A percentile compares a stretch with the other conserved stretches of the same genome.
Conservation (phyloP, 2,113 vertebrate species). For the Hypanus sabinus region DNA sequence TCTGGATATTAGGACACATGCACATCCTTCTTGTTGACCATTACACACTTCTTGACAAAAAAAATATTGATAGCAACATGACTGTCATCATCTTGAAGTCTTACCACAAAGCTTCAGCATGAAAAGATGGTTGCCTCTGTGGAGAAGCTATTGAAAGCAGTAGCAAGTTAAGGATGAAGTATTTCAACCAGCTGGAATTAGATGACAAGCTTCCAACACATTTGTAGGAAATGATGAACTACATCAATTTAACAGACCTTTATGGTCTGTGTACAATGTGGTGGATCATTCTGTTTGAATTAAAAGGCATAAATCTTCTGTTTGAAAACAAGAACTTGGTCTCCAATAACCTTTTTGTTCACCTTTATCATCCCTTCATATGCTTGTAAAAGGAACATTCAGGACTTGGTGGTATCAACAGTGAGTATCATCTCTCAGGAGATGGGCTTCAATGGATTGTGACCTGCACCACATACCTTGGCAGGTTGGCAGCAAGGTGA, state of each 20-base stretch:
- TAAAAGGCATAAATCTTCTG: neutral
- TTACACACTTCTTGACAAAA: no score
- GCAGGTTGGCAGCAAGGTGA: neutral
- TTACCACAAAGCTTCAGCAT: no score
- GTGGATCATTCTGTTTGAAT: slow-evolving; percentile 9
- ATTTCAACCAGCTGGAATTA: neutral
- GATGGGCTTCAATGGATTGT: neutral
- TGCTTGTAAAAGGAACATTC: neutral
- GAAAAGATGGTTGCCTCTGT: neutral
- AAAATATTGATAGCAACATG: no score
- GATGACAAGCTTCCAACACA: neutral
- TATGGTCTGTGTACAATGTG: neutral
- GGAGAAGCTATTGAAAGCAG: neutral
- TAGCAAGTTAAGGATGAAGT: neutral
- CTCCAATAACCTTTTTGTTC: neutral
- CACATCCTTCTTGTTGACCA: no score
- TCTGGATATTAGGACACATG: no score
- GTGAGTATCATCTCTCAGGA: neutral
- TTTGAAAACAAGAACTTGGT: neutral
- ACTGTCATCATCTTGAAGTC: no score
- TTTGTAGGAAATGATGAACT: neutral
- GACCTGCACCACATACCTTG: neutral
- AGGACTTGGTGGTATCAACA: neutral
- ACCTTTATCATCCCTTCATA: neutral
- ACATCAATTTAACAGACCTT: neutral